Base-by-base conservation (phyloP, 2,888 invertebrate genomes). In the Hyposoter dolosus region DNA sequence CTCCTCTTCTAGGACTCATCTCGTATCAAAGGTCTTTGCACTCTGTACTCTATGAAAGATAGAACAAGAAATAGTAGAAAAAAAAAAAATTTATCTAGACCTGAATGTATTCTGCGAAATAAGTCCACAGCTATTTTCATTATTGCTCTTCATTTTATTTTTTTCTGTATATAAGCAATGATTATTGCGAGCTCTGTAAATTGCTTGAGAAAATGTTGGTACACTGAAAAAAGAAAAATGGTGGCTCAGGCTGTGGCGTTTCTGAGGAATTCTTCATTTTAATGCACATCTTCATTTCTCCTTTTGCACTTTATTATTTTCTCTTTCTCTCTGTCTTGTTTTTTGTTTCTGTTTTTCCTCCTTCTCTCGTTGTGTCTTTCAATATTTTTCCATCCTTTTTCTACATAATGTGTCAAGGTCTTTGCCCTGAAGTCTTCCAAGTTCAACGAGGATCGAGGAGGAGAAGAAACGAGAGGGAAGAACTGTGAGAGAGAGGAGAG, bases 371-470 rank as follows among this genome's bases (percentile, higher is more conserved):
- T 65, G 43, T 74, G 5, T 68, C 43, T 74, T 53, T 28, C 63
- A 15, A 23, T 19, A 35, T 28, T 71, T 66, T 74, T n/a, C 40
- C 72, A 80, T 76, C 47, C 28, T 75, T 78, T 69, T 72, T 72
- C 35, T 28, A 79, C 35, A 4, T 28, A 79, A 79, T 69, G 60
- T 83, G 83, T 86, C 83, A 86, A 86, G 80, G 83, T 85, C 85
- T 85, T 85, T 83, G 86, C 77, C 86, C 83, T 74, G 86, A n/a
- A 75, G 76, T 82, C 60, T 71, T 83, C 76, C 85, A 83, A 86
- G 86, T 86, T 83, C 83, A 81, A 80, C 80, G 86, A 43, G 75
- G 28, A 74, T 53, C 66, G 35, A 68, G 71, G 35, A 68, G 71
- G 68, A 68, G 68, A 63, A 35, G 53, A 45, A 81, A 60, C 19